phyloP scores from a whole-genome alignment of 1,140 invertebrate genomes.

The Pseudomyrmex sp. region DNA sequence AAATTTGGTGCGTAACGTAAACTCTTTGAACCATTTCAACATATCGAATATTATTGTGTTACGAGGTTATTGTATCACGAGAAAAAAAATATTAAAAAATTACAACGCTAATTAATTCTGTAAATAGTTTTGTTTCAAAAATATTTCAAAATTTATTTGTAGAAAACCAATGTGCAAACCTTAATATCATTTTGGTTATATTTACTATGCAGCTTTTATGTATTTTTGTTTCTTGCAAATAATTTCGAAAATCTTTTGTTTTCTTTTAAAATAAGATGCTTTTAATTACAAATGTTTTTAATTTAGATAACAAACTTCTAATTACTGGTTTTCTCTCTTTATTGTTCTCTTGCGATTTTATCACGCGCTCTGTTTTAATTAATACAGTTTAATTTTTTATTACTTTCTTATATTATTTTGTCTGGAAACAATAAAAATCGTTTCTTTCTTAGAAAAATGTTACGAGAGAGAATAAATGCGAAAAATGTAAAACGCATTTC shows the following conservation, averaged over 20 bases:
- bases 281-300: too few species aligned
- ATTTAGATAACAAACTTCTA: too few species aligned
- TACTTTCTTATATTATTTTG: conserved; percentile 12
- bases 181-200: background rate
- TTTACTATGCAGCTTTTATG: background rate
- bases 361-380: conserved; percentile 20
- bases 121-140: background rate
- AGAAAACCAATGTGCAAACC: background rate
- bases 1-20: conserved; percentile 9
- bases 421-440: background rate
- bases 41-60: background rate
- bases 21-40: conserved; percentile 20
- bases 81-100: conserved; percentile 13
- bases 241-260: background rate
- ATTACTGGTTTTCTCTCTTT: background rate
- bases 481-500: background rate
- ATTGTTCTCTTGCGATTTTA: background rate
- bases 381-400: conserved; percentile 14
- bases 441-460: background rate
- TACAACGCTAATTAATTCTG: conserved; percentile 9
- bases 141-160: background rate
- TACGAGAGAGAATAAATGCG: too few species aligned
- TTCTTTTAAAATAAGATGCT: too few species aligned
- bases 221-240: background rate
- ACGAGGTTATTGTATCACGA: background rate